phyloP scores from a whole-genome alignment of 37 sponge, comb jelly and placozoan genomes.

The Corticium candelabrum region DNA sequence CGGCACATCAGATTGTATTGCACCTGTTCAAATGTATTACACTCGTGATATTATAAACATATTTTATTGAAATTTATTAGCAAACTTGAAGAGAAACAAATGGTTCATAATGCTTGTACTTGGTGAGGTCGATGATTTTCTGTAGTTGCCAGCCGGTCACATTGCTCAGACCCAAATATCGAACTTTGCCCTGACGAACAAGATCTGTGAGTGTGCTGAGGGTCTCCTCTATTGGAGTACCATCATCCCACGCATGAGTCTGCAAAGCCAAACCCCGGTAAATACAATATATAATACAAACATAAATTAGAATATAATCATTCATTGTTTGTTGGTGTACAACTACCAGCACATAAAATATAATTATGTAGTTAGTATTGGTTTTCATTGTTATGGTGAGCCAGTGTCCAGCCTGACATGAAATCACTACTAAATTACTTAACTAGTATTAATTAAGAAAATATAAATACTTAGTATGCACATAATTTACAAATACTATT shows the following conservation, averaged over 20 bases:
- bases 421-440: too few species aligned
- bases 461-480: too few species aligned
- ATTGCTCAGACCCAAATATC: slow-evolving; percentile 82
- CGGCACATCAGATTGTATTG: slow-evolving; percentile 87
- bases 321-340: too few species aligned
- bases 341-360: too few species aligned
- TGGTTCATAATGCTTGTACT: slow-evolving; percentile 23
- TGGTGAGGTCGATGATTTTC: slow-evolving; percentile 50
- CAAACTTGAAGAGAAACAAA: slow-evolving; percentile 68
- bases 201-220: slow-evolving; percentile 67
- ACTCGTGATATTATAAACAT: background rate
- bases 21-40: slow-evolving; percentile 30
- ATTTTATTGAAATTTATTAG: background rate
- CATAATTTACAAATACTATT: too few species aligned
- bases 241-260: slow-evolving; percentile 89
- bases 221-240: slow-evolving; percentile 81
- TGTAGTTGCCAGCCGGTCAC: slow-evolving; percentile 93
- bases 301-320: too few species aligned
- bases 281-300: too few species aligned
- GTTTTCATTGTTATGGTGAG: too few species aligned
- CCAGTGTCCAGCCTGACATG: too few species aligned
- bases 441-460: too few species aligned
- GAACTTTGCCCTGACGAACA: slow-evolving; percentile 66
- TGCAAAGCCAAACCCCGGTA: too few species aligned
- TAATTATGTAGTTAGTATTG: too few species aligned